Percentiles rank a stretch among this genome's conserved stretches.
These are phyloP conservation scores for Aphelinus certus DNA, from an alignment of 1,140 invertebrate genomes.

Conservation along the genomic window DNA sequence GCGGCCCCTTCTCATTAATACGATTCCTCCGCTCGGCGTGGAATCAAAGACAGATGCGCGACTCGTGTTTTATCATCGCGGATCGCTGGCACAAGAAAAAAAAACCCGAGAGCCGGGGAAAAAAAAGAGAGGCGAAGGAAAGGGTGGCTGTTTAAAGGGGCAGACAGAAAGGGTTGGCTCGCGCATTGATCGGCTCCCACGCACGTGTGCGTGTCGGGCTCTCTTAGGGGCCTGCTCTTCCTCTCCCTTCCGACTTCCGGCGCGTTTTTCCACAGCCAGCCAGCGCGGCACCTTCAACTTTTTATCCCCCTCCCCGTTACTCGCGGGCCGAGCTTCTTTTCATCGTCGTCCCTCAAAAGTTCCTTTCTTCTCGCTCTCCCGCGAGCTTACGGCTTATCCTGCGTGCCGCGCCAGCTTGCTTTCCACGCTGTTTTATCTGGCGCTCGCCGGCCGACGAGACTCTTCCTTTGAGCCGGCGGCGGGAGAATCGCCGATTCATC, in stretches of 20 bases:
- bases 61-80: slow-evolving; percentile 37
- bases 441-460: background rate
- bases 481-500: slow-evolving; percentile 28
- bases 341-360: slow-evolving; percentile 50
- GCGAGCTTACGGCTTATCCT: slow-evolving; percentile 27
- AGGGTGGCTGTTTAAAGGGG: slow-evolving; percentile 48
- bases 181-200: background rate
- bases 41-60: slow-evolving; percentile 35
- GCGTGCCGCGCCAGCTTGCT: background rate
- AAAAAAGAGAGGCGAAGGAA: slow-evolving; percentile 35
- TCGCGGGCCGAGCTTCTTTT: slow-evolving; percentile 47
- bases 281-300: slow-evolving; percentile 45
- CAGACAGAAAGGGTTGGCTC: background rate
- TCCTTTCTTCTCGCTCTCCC: slow-evolving; percentile 50
- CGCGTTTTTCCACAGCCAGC: slow-evolving; percentile 29
- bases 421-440: background rate
- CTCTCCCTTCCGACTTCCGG: slow-evolving; percentile 35
- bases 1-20: slow-evolving; percentile 4
- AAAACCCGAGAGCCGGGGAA: slow-evolving; percentile 2
- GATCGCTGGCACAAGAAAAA: slow-evolving; percentile 10
- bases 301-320: slow-evolving; percentile 42
- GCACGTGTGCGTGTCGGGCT: slow-evolving; percentile 33
- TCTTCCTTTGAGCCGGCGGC: background rate
- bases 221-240: slow-evolving; percentile 17
- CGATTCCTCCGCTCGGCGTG: background rate